These are phyloP conservation scores for Eupithecia centaureata DNA, from an alignment of 2,888 invertebrate species.

Conservation along the genomic window DNA sequence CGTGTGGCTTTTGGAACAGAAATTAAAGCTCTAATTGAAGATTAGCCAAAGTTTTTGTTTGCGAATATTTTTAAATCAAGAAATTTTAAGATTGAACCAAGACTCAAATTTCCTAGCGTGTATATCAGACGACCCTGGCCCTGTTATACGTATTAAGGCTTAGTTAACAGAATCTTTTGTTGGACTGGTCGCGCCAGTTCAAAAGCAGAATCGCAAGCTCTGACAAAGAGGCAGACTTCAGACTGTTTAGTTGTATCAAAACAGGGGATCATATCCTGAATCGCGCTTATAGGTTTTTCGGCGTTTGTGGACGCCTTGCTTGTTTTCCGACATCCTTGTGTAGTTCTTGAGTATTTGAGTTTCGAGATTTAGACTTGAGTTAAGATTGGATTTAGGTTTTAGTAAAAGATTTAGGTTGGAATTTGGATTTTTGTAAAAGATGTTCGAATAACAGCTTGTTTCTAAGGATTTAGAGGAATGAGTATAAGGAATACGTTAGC, in stretches of 20 bases:
- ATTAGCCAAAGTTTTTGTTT: constrained; percentile 42
- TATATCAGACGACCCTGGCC: constrained; percentile 35
- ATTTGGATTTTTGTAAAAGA: no score
- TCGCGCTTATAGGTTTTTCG: no score
- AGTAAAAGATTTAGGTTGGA: no score
- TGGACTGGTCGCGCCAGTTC: constrained; percentile 15
- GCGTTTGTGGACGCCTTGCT: no score
- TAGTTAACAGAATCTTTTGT: constrained; percentile 17
- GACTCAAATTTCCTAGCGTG: constrained; percentile 19
- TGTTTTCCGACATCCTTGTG: no score
- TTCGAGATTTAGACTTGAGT: no score
- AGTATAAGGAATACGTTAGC: no score
- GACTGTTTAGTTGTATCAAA: constrained; percentile 32
- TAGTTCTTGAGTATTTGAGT: no score
- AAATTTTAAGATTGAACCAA: constrained; percentile 30
- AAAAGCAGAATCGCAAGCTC: constrained; percentile 38
- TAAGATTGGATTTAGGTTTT: no score
- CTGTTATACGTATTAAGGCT: constrained; percentile 38
- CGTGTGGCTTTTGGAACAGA: constrained; percentile 46
- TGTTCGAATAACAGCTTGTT: no score
- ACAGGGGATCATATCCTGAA: constrained; percentile 6
- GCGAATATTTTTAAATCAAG: constrained; percentile 45
- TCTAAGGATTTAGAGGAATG: no score
- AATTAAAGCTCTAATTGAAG: constrained; percentile 38
- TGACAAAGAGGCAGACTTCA: constrained; percentile 34